These are phyloP conservation scores for Platyscapa corneri DNA, from an alignment of 1,140 invertebrate genomes.

Conservation along the genomic window DNA sequence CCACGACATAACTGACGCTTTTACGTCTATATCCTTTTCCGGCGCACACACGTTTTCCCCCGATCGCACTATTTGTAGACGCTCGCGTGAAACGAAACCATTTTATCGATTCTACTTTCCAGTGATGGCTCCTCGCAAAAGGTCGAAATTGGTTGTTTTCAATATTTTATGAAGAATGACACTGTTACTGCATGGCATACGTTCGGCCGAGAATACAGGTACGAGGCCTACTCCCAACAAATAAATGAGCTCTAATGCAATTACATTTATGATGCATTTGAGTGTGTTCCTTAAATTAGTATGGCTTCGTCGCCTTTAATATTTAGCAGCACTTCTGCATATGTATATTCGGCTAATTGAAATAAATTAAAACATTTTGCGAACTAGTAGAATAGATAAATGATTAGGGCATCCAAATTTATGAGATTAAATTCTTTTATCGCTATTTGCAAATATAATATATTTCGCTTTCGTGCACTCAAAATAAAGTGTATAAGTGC, in stretches of 20 bases:
- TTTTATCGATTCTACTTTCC: neutral
- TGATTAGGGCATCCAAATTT: no score
- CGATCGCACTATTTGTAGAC: neutral
- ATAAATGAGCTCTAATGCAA: neutral
- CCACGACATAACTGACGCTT: neutral
- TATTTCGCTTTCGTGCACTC: no score
- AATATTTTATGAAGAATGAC: neutral
- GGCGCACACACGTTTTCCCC: neutral
- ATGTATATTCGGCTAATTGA: no score
- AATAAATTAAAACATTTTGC: no score
- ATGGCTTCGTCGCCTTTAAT: no score
- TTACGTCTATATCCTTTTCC: neutral
- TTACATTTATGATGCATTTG: neutral
- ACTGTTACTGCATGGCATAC: neutral
- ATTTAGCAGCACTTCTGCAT: no score
- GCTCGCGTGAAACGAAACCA: neutral
- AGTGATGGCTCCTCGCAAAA: neutral
- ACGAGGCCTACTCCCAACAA: neutral
- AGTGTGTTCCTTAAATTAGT: no score
- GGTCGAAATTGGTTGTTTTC: slow-evolving; percentile 1
- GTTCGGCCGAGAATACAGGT: neutral
- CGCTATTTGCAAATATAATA: no score
- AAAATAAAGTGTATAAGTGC: no score
- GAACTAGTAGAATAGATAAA: no score
- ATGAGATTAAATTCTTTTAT: no score